Evolutionary conservation across 2,797 vertebrate species (phyloP), one percentile per base, ranked within the genome.

Genomic region (Podarcis lilfordi): DNA sequence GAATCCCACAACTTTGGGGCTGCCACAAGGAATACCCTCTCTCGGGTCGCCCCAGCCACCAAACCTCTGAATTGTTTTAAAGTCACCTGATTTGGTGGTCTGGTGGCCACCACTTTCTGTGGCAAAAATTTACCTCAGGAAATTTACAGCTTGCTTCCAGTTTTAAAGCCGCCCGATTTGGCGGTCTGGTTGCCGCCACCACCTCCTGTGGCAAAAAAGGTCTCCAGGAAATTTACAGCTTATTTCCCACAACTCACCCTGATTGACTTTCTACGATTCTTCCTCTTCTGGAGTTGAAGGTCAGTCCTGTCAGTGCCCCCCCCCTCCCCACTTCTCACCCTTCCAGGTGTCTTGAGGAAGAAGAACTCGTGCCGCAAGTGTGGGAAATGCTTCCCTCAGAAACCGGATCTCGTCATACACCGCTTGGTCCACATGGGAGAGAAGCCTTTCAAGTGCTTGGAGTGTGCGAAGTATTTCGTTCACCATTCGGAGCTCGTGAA

Each of bases 401-500:
- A 86, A 66, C 76, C 71, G 1, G 88, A 89, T n/a, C 85, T 90
- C 7, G 55, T 10, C 68, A 40, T 74, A 4, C 80, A 90, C 13
- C 72, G 89, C 7, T 8, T 72, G 0, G 23, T 90, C 32, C 80
- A 89, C 43, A 59, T 79, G 75, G 85, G 85, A 4, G 75, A 89
- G 78, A 89, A 89, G 11, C 84, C 88, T 15, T 89, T 89, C 64
- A 77, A 86, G 32, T 89, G 88, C 32, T 8, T 87, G 29, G 81
- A 86, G 25, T 83, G 85, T 27, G 59, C 74, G 4, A 86, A 89
- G 66, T 77, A 82, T 66, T 89, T 89, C 27, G 88, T 89, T 15
- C 88, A 89, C 10, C 88, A 82, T 55, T 89, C 88, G 4, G 88
- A 89, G 27, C 88, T 89, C 17, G 72, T 86, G 78, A 86, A 89